A percentile compares a stretch with the other conserved stretches of the same genome.
These are phyloP conservation scores for Gracilinanus agilis DNA, from an alignment of 2,113 vertebrate genomes.

Conservation along the genomic window DNA sequence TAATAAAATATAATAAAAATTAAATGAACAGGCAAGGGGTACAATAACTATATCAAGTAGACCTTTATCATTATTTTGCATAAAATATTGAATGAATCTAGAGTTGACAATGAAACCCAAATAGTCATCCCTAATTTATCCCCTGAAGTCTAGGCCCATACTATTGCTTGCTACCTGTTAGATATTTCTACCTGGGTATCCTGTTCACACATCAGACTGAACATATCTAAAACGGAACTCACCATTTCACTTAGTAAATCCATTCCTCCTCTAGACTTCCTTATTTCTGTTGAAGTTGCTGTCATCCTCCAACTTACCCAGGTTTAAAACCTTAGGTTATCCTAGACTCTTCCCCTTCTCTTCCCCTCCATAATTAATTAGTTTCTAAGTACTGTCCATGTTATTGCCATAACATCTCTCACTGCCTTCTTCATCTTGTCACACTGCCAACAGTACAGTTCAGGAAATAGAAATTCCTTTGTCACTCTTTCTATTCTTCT, in stretches of 20 bases:
- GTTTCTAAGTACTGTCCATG: background rate
- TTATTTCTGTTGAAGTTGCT: background rate
- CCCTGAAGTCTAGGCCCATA: background rate
- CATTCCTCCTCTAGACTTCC: background rate
- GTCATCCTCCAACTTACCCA: background rate
- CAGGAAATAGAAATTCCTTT: background rate
- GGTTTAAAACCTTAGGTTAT: background rate
- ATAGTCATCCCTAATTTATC: background rate
- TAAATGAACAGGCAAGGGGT: background rate
- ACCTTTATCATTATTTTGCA: background rate
- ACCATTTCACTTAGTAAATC: background rate
- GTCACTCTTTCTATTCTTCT: background rate
- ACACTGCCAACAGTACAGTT: background rate
- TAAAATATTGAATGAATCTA: background rate
- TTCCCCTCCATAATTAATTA: background rate
- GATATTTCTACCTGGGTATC: background rate
- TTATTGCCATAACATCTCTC: background rate
- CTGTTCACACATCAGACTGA: background rate
- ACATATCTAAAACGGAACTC: background rate
- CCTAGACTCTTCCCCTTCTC: background rate
- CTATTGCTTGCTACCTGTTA: background rate
- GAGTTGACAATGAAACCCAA: background rate
- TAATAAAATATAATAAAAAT: conserved; percentile 8
- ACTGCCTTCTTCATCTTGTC: background rate
- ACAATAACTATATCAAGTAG: conserved; percentile 1